Conservation (phyloP, 2,797 vertebrate species). For the Sebastes oblongus region DNA sequence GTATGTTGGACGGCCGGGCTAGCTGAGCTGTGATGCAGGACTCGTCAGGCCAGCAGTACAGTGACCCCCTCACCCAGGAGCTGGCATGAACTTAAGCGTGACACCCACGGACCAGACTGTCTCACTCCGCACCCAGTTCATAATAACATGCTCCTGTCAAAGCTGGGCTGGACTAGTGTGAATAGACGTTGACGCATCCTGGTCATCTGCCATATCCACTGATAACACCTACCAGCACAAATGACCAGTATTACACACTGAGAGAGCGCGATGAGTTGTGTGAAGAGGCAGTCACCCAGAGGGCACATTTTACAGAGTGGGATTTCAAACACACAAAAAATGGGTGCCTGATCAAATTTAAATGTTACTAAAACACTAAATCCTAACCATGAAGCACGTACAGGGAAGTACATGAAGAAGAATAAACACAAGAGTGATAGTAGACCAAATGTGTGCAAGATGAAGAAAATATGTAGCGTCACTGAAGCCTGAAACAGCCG, state of each 20-base stretch:
- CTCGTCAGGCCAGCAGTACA: slow-evolving; percentile 33
- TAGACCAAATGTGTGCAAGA: not conserved
- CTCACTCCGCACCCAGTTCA: slow-evolving; percentile 43
- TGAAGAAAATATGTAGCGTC: not conserved
- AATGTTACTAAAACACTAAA: not conserved
- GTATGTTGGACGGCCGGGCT: slow-evolving; percentile 27
- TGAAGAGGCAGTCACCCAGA: slow-evolving; percentile 22
- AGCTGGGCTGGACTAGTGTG: slow-evolving; percentile 47
- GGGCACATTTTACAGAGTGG: slow-evolving; percentile 8
- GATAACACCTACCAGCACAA: slow-evolving; percentile 48
- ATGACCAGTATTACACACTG: slow-evolving; percentile 24
- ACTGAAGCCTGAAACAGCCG: slow-evolving; percentile 5
- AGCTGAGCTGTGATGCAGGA: slow-evolving; percentile 41
- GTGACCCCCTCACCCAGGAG: slow-evolving; percentile 30
- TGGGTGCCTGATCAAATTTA: not conserved
- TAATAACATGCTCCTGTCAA: slow-evolving; percentile 54
- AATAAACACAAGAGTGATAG: not conserved
- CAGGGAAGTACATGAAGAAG: not conserved
- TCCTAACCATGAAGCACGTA: not conserved
- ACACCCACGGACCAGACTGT: slow-evolving; percentile 69
- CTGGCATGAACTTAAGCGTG: slow-evolving; percentile 42
- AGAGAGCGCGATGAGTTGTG: slow-evolving; percentile 17
- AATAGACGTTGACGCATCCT: slow-evolving; percentile 56
- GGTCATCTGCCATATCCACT: slow-evolving; percentile 38
- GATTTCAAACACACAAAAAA: not conserved